Base-by-base conservation (phyloP, 2,888 invertebrate genomes). In the Drosophila anomalata region DNA sequence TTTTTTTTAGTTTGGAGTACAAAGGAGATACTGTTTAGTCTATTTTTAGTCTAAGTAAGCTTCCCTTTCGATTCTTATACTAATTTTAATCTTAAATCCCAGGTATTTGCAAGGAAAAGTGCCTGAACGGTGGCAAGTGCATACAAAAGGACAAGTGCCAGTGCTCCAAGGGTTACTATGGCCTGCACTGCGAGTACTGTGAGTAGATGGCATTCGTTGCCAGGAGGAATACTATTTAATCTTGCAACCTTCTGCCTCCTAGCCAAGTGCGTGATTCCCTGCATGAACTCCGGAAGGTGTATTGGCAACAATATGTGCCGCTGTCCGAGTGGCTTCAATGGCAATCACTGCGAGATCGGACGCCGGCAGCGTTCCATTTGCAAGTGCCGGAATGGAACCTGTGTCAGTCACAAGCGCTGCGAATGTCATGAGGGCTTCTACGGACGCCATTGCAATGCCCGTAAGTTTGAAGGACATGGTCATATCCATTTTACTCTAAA, bases 71-170 rank as follows among this genome's bases (percentile, higher is more conserved):
- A 12, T 33, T 12, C 4, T 4, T 12, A 36, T 14, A 14, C 7
- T 14, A 36, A 36, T 36, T 36, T 6, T 7, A 7, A n/a, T 8
- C 36, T 6, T n/a, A 4, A 8, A 11, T 1, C 9, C 42, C 92
- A 97, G 97, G 97, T 76, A 97, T 98, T 89, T 98, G 98, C 91
- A 94, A 95, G 14, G 95, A 97, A 86, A 97, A 97, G 91, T 98
- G 98, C 92, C 92, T 96, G 73, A 98, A 98, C 90, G 97, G 98
- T 20, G 98, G 98, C 4, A 97, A 97, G 91, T 98, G 98, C 90
- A 94, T 98, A 81, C 97, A 97, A 90, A 98, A 97, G 91, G 98
- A 98, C 91, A 96, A 96, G 26, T 98, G 98, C 89, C 96, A 96
- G 83, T 98, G 98, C 92, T 94, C 96, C 0, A 96, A 96, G 90